A percentile compares a stretch with the other conserved stretches of the same genome.
Conservation (phyloP, 2,888 invertebrate genomes). For the Minunthozetes semirufus region DNA sequence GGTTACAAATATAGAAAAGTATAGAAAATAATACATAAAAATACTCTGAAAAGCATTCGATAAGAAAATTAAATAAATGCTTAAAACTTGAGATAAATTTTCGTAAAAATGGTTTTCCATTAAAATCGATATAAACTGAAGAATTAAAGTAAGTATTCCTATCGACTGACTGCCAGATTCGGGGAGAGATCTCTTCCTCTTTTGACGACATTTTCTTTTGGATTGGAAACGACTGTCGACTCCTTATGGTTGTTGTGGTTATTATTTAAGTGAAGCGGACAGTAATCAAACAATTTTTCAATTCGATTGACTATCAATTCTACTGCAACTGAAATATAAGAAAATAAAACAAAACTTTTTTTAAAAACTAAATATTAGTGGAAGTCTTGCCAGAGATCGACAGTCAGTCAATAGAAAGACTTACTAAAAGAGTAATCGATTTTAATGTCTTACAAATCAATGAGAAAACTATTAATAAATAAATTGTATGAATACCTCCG, state of each 20-base stretch:
- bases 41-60: background rate
- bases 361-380: background rate
- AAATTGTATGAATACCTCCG: slow-evolving; percentile 58
- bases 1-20: too few species aligned
- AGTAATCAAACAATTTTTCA: slow-evolving; percentile 64
- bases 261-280: slow-evolving; percentile 19
- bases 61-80: background rate
- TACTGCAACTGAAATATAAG: slow-evolving; percentile 79
- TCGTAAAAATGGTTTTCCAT: background rate
- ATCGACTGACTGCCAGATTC: slow-evolving; percentile 18
- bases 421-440: background rate
- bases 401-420: background rate
- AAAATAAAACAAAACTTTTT: slow-evolving; percentile 40
- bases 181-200: slow-evolving; percentile 3
- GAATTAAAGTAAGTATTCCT: slow-evolving; percentile 13
- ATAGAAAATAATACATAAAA: background rate
- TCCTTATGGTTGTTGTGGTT: background rate
- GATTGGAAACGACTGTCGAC: slow-evolving; percentile 15
- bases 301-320: slow-evolving; percentile 96
- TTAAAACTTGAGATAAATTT: background rate
- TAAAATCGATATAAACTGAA: background rate
- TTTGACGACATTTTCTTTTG: slow-evolving; percentile 6
- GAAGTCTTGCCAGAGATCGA: background rate
- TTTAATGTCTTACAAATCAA: background rate
- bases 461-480: background rate